Evolutionary conservation across 37 sponge, comb jelly and placozoan genomes (phyloP).

Genomic region (Agelas oroides): DNA sequence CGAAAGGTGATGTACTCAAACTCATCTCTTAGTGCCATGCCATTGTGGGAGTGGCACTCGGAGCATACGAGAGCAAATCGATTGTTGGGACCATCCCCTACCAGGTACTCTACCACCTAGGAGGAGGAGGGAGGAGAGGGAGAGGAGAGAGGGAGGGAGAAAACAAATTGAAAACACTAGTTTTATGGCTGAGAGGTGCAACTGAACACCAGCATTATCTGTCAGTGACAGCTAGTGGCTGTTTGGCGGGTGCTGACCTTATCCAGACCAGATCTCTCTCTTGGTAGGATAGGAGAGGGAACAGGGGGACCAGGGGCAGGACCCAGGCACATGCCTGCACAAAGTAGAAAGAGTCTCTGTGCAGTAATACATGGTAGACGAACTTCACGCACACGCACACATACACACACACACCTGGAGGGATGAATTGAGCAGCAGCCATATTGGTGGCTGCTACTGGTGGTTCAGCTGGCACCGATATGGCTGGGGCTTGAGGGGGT

Average conservation of each 20-base stretch:
- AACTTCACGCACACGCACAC: not conserved
- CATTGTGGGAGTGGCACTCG: constrained; percentile 83
- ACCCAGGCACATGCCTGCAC: constrained; percentile 59
- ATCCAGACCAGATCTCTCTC: constrained; percentile 56
- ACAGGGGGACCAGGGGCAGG: constrained; percentile 71
- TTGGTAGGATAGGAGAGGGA: constrained; percentile 66
- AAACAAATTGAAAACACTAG: not conserved
- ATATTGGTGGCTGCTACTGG: not conserved
- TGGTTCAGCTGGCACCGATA: no score
- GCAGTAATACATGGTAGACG: not conserved
- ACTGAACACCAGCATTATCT: not conserved
- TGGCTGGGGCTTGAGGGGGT: not conserved
- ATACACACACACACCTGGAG: constrained; percentile 20
- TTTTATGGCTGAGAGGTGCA: not conserved
- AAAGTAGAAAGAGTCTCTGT: not conserved
- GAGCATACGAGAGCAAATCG: constrained; percentile 89
- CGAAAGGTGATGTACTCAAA: constrained; percentile 90
- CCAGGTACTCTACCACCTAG: constrained; percentile 85
- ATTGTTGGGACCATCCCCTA: constrained; percentile 94
- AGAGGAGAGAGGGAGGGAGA: not conserved
- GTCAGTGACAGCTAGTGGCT: no score
- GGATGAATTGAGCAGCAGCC: constrained; percentile 20
- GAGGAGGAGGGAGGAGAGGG: not conserved
- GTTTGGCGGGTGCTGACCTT: constrained; percentile 44
- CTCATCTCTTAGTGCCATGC: constrained; percentile 90